Base-by-base conservation (phyloP, 2,113 vertebrate species). In the Ochotona curzoniae region DNA sequence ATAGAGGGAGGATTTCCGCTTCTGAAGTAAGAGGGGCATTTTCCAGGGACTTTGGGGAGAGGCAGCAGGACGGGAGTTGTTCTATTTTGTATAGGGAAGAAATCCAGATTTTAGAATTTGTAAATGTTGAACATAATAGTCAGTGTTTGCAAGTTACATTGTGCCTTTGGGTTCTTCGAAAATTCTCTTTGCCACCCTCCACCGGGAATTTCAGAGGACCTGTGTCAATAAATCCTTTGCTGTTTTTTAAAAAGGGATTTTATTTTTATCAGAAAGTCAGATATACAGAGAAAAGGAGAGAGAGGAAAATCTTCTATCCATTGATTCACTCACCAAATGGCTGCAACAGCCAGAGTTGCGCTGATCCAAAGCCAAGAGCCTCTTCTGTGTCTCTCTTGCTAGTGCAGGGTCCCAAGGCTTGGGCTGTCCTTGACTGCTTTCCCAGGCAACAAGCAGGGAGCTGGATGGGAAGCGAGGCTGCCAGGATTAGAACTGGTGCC, bases 111-210 rank as follows among this genome's bases (percentile, higher is more conserved):
- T 89, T 71, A 90, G 30, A 28, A 75, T 85, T 47, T 94, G 10
- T 87, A 74, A 89, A 66, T 60, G 61, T 81, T 78, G 64, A 94
- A 85, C 44, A 12, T 64, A 26, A 66, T 38, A 60, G 38, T n/a
- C 30, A 30, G n/a, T 74, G 10, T 93, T 91, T 85, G 64, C 64
- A 79, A 87, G 87, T 95, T 78, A 94, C 95, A 81, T 95, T 51
- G 74, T 26, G 28, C 30, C n/a, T 75, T 79, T 71, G 38, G 30
- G 11, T 47, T 60, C 10, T 69, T 87, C 82, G 5, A 25, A 89
- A 91, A 61, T 79, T 89, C 17, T 18, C 32, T 67, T 47, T 86
- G 18, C 63, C 47, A 44, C 5, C 14, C 54, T 93, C 28, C 23
- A 49, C 86, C 21, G 79, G 13, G 71, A 11, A 76, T 60, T 81